Base-by-base conservation (phyloP, 2,113 vertebrate genomes). In the Himantopus leucocephalus region DNA sequence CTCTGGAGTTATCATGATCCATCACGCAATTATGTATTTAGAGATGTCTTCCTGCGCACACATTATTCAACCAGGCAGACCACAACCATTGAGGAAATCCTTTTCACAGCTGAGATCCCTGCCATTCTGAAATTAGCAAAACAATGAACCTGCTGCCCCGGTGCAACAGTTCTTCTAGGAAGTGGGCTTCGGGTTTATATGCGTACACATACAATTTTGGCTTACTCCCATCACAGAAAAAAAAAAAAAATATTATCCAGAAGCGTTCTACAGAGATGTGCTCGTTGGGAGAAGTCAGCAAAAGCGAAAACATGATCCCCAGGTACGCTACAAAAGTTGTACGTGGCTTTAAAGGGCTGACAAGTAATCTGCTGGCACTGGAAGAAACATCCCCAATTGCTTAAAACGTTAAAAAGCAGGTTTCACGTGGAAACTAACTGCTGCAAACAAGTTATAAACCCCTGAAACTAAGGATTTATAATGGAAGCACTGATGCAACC, bases 381-480 rank as follows among this genome's bases (percentile, higher is more conserved):
- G 35, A 92, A 78, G 45, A 78, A 89, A 85, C 4, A 75, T 55
- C 17, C 34, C 82, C 67, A 91, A 5, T 24, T 63, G 82, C 22
- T 79, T 63, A 50, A 43, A 95, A 92, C 35, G 85, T 70, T 91
- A n/a, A 85, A 90, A 92, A 88, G 83, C 80, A 88, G 90, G 73
- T 86, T 82, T 86, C 1, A 5, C 2, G 2, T 0, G 1, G 48
- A 92, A 66, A 66, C 53, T 35, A 73, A 84, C 79, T 48, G 53
- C 86, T 87, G 80, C 35, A 87, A 77, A 88, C 84, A 94, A 96
- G 89, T 78, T 94, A 29, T n/a, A 97, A 97, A 63, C 50, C 50
- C 66, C 84, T 94, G 59, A 96, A 97, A 98, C 88, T 87, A 94
- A 90, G 70, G 43, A 82, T 93, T 97, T 91, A 71, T 90, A 93